Evolutionary conservation across 2,797 vertebrate genomes (phyloP).

Genomic region (Benthosema pterotum): DNA sequence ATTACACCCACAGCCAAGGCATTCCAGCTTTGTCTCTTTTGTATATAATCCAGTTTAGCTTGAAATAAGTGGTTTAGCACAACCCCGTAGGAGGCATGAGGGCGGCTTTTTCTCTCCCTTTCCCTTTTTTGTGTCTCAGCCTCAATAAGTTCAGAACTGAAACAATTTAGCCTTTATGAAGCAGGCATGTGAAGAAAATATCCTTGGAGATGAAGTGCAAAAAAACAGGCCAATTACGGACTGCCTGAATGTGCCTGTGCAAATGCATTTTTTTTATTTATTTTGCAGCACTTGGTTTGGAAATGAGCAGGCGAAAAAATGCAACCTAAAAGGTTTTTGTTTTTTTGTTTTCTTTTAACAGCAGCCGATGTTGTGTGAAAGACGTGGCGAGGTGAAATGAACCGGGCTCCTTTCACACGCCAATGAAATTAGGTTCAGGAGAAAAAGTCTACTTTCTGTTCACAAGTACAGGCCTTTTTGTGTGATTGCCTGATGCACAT

Average conservation of each 20-base stretch:
- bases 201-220: slow-evolving; percentile 77
- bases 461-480: slow-evolving; percentile 23
- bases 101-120: slow-evolving; percentile 33
- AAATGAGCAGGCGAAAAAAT: slow-evolving; percentile 51
- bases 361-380: slow-evolving; percentile 17
- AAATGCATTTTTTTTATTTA: slow-evolving; percentile 35
- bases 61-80: slow-evolving; percentile 84
- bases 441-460: slow-evolving; percentile 28
- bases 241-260: slow-evolving; percentile 46
- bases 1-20: slow-evolving; percentile 71
- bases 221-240: slow-evolving; percentile 71
- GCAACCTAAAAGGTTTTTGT: slow-evolving; percentile 35
- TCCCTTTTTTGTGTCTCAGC: slow-evolving; percentile 56
- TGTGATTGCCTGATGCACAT: slow-evolving; percentile 44
- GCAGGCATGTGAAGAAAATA: slow-evolving; percentile 77
- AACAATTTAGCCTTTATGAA: slow-evolving; percentile 81
- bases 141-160: slow-evolving; percentile 79
- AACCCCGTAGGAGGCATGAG: slow-evolving; percentile 70
- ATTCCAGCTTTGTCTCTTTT: slow-evolving; percentile 75
- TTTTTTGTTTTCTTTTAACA: neutral
- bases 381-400: slow-evolving; percentile 33
- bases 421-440: slow-evolving; percentile 54
- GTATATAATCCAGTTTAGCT: slow-evolving; percentile 85
- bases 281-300: slow-evolving; percentile 42
- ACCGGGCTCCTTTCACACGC: slow-evolving; percentile 27